phyloP scores from a whole-genome alignment of 2,888 invertebrate species.

The Tuberolachnus salignus region DNA sequence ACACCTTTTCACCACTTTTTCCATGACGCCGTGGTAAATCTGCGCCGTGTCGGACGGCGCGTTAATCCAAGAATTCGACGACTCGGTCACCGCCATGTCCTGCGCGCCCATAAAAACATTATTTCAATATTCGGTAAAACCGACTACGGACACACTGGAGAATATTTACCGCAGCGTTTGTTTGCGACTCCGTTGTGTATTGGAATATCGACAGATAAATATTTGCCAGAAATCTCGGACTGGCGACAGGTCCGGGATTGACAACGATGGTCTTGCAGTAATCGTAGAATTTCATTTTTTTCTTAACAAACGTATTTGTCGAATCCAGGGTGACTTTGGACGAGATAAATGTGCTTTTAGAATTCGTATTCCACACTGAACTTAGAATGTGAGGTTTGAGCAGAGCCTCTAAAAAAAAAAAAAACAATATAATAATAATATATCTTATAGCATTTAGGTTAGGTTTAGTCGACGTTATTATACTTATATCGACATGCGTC shows the following conservation, averaged over 20 bases:
- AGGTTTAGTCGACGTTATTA: background rate
- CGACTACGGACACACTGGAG: background rate
- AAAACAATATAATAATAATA: background rate
- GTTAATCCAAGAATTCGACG: background rate
- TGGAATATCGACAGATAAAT: background rate
- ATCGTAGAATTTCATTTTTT: background rate
- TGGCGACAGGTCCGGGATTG: background rate
- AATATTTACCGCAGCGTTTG: constrained; percentile 22
- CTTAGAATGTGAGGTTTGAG: background rate
- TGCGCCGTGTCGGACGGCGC: background rate
- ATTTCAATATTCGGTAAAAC: too few species aligned
- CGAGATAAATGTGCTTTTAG: background rate
- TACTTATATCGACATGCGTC: constrained; percentile 18
- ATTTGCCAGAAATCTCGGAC: constrained; percentile 25
- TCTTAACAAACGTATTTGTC: background rate
- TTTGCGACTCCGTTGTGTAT: constrained; percentile 25
- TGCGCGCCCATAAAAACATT: background rate
- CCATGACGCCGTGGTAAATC: constrained; percentile 23
- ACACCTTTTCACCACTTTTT: background rate
- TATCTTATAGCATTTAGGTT: background rate
- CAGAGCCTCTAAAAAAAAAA: constrained; percentile 11
- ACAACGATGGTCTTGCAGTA: background rate
- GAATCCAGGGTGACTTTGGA: background rate
- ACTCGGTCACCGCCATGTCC: background rate
- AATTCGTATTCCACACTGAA: constrained; percentile 26